Evolutionary conservation across 1,140 invertebrate species (phyloP).

Genomic region (Nylanderia fulva): DNA sequence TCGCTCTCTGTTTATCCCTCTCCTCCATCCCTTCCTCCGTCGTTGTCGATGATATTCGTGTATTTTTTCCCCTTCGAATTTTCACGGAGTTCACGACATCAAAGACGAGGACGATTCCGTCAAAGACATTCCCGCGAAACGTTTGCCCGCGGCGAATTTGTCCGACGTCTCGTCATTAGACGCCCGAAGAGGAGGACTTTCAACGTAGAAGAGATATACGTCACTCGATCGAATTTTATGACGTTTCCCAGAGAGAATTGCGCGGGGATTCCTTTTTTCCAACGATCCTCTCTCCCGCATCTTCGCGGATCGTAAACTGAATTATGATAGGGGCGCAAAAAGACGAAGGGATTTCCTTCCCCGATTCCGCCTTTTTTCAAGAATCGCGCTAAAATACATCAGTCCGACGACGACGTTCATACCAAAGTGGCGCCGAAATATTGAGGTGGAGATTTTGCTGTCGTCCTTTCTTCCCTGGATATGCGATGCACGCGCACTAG

Average conservation of each 20-base stretch:
- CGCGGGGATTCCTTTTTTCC: too few species aligned
- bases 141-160: neutral
- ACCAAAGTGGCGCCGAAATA: neutral
- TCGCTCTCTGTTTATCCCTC: conserved; percentile 11
- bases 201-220: neutral
- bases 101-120: neutral
- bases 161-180: conserved; percentile 1
- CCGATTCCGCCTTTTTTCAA: neutral
- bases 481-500: neutral
- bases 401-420: neutral
- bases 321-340: too few species aligned
- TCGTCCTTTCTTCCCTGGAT: neutral
- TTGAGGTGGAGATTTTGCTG: neutral
- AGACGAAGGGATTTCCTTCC: neutral
- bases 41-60: neutral
- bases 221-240: too few species aligned
- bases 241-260: too few species aligned
- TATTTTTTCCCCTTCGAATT: neutral
- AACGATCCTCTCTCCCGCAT: too few species aligned
- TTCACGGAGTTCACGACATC: conserved; percentile 1
- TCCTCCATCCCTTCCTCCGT: too few species aligned
- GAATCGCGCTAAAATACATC: conserved; percentile 4
- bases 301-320: too few species aligned
- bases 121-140: conserved; percentile 13
- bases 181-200: conserved; percentile 11